Base-by-base conservation (phyloP, 2,888 invertebrate genomes). In the Folsomia manolachei region DNA sequence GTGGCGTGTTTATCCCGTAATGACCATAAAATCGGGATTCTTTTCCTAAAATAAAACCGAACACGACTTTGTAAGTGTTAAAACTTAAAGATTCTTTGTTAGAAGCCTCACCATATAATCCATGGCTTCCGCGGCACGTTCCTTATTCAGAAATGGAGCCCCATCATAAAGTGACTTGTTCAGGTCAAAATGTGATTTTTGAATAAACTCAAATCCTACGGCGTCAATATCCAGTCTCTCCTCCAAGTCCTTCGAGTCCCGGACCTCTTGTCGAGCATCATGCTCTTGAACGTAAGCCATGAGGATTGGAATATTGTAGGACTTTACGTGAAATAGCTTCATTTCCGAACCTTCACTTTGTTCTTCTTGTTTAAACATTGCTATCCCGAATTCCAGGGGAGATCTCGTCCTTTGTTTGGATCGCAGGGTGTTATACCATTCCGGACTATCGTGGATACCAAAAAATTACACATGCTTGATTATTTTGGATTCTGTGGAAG, bases 81-180 rank as follows among this genome's bases (percentile, higher is more conserved):
- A n/a, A n/a, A n/a, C n/a, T n/a, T n/a, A n/a, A n/a, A n/a, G n/a
- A n/a, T n/a, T n/a, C n/a, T n/a, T n/a, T n/a, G n/a, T n/a, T n/a
- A n/a, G n/a, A n/a, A n/a, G n/a, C n/a, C n/a, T n/a, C n/a, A n/a
- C 25, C 63, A 74, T 73, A 51, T 71, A 74, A 0, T 27, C 18
- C 14, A 56, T 27, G 2, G 71, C 74, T 27, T 26, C 56, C 7
- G n/a, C 4, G 21, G 11, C 19, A 14, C 56, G 7, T 19, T 56
- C 56, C 56, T 56, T 18, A 56, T 76, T 76, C 25, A 74, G 19
- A 39, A 64, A 76, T 0, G 76, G 76, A 7, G 73, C 56, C n/a
- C 71, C 76, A 26, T 56, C 7, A 25, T 74, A 74, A 21, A 76
- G 63, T 0, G 66, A 11, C 39, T 74, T 73, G 69, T 74, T 75